Conservation (phyloP, 2,888 invertebrate genomes). For the Elegia similella region DNA sequence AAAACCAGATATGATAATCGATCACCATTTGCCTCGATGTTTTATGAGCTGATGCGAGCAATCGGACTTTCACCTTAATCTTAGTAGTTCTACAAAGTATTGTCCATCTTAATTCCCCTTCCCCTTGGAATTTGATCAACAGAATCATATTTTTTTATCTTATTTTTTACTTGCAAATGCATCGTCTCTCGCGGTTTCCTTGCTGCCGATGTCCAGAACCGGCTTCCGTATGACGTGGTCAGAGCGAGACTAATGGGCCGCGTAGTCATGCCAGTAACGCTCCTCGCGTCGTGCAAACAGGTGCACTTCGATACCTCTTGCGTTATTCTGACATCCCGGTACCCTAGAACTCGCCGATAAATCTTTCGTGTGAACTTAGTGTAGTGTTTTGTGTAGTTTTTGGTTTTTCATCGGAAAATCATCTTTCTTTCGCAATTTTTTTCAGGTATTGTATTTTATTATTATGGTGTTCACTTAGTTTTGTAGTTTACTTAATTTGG, state of each 20-base stretch:
- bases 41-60: conserved; percentile 39
- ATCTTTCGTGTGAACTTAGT: conserved; percentile 42
- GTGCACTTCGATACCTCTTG: conserved; percentile 59
- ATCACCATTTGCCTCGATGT: conserved; percentile 38
- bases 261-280: conserved; percentile 67
- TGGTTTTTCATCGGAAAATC: conserved; percentile 5
- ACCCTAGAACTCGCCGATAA: conserved; percentile 41
- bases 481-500: not conserved
- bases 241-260: conserved; percentile 65
- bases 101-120: not conserved
- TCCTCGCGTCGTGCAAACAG: conserved; percentile 73
- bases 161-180: conserved; percentile 45
- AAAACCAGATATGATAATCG: conserved; percentile 50
- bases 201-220: conserved; percentile 63
- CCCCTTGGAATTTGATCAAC: conserved; percentile 8
- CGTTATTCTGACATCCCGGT: conserved; percentile 53
- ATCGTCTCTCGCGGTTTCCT: conserved; percentile 60
- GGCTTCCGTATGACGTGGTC: conserved; percentile 77
- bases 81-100: conserved; percentile 12
- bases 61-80: conserved; percentile 48
- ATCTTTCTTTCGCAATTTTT: not conserved
- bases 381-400: conserved; percentile 43
- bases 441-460: not conserved
- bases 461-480: not conserved
- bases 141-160: conserved; percentile 20